phyloP scores from a whole-genome alignment of 2,888 invertebrate genomes.

The Trissonchulus sp. region DNA sequence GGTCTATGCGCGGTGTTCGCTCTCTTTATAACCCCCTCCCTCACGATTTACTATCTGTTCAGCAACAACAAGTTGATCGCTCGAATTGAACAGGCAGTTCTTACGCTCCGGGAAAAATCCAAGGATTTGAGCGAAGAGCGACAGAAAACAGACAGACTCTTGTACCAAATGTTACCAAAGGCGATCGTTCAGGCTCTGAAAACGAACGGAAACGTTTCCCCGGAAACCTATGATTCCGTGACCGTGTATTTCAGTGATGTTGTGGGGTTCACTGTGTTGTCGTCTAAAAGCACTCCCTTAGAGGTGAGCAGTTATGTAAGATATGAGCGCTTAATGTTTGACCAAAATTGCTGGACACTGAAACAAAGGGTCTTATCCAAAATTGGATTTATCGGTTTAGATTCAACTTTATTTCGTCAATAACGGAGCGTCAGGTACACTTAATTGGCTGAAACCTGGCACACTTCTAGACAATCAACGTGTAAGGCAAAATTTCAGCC shows the following conservation, averaged over 20 bases:
- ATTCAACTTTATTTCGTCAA: no score
- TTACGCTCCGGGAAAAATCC: not conserved
- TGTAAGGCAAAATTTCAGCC: no score
- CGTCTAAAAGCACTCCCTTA: not conserved
- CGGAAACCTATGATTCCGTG: slow-evolving; percentile 3
- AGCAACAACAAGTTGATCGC: not conserved
- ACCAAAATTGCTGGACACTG: no score
- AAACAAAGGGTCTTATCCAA: no score
- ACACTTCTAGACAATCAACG: no score
- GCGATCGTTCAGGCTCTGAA: not conserved
- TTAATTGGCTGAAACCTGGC: no score
- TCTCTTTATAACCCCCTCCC: slow-evolving; percentile 2
- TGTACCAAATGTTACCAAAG: slow-evolving; percentile 20
- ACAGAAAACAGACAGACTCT: not conserved
- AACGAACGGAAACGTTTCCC: not conserved
- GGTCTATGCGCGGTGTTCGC: not conserved
- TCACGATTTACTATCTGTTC: not conserved
- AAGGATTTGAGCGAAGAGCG: slow-evolving; percentile 10
- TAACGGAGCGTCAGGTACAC: no score
- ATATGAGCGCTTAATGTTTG: no score
- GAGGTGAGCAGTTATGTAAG: not conserved
- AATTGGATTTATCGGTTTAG: no score
- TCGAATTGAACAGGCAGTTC: not conserved
- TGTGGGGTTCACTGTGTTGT: slow-evolving; percentile 3
- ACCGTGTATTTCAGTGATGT: slow-evolving; percentile 23